Conservation (phyloP, 2,797 vertebrate genomes). For the Esox masquinongy region DNA sequence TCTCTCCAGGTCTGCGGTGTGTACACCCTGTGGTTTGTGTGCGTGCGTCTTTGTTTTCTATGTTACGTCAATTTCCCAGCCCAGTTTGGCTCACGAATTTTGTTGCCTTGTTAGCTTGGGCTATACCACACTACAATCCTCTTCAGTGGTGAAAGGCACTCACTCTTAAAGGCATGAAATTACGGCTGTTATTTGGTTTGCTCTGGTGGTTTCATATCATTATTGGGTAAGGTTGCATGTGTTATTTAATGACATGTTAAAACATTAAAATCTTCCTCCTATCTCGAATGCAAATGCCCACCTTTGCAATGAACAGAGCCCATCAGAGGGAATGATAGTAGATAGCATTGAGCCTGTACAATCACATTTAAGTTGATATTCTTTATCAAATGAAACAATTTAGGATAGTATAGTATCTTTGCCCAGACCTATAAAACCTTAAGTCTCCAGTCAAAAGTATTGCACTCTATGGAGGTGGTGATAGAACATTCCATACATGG, state of each 20-base stretch:
- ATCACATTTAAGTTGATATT: not conserved
- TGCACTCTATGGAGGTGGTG: not conserved
- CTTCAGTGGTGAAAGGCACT: not conserved
- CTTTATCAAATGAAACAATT: not conserved
- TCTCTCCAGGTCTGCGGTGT: not conserved
- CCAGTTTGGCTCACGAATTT: not conserved
- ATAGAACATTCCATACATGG: not conserved
- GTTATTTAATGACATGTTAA: not conserved
- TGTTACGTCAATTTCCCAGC: slow-evolving; percentile 25
- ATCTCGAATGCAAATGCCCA: too few species aligned
- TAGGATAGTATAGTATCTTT: not conserved
- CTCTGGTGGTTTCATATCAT: not conserved
- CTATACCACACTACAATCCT: slow-evolving; percentile 8
- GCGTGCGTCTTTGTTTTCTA: slow-evolving; percentile 24
- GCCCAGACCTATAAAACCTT: not conserved
- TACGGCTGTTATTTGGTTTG: not conserved
- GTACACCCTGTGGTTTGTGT: not conserved
- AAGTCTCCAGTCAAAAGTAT: not conserved
- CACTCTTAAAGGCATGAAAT: not conserved
- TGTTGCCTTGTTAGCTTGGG: slow-evolving; percentile 4
- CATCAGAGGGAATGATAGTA: not conserved
- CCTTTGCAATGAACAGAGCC: not conserved
- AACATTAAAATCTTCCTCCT: not conserved
- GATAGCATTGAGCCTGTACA: not conserved
- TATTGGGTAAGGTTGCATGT: not conserved